Percentiles rank a stretch among this genome's conserved stretches.
Evolutionary conservation across 2,113 vertebrate species (phyloP).

Genomic region (Glaucomys volans): DNA sequence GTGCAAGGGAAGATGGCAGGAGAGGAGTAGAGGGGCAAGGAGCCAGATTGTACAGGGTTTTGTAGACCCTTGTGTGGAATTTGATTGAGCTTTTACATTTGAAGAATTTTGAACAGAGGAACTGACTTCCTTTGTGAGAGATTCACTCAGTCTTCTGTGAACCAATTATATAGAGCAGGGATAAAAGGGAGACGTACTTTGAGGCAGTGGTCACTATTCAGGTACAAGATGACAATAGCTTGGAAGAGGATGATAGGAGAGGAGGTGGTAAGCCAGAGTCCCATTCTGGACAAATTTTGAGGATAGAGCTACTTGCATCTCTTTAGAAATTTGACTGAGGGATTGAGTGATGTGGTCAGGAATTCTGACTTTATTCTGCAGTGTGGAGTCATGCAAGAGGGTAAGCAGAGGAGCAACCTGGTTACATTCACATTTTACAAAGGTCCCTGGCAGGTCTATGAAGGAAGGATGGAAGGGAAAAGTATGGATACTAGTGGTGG

Average conservation of each 20-base stretch:
- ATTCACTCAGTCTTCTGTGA: neutral
- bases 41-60: accelerated
- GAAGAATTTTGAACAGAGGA: slow-evolving; percentile 2
- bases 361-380: neutral
- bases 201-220: neutral
- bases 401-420: neutral
- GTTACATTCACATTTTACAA: neutral
- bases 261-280: neutral
- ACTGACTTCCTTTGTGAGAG: neutral
- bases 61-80: neutral
- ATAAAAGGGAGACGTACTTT: neutral
- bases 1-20: neutral
- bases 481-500: too few relatives aligned
- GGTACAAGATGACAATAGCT: neutral
- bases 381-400: neutral
- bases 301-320: neutral
- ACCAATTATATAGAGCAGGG: neutral
- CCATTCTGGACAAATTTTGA: neutral
- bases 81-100: neutral
- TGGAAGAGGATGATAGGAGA: neutral
- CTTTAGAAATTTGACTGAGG: neutral
- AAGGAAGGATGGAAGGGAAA: neutral
- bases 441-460: neutral
- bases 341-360: neutral
- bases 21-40: neutral